Evolutionary conservation across 2,797 vertebrate species (phyloP), one percentile per base, ranked within the genome.

Genomic region (Peromyscus attwateri): DNA sequence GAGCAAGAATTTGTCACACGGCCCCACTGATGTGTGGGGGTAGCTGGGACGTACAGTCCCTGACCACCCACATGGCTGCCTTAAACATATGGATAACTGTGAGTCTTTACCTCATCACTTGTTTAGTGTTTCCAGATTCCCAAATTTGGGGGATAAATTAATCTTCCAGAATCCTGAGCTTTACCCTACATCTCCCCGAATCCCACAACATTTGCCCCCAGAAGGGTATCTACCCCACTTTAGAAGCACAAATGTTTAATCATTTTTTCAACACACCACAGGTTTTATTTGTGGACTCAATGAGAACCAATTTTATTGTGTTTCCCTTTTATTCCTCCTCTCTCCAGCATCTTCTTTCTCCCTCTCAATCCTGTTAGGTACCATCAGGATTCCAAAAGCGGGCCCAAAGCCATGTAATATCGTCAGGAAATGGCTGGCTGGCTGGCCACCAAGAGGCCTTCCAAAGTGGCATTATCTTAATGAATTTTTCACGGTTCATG

Each of bases 401-500:
- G 95, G 97, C 97, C 95, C 96, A 92, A 91, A 97, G 97, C 97
- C 95, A 95, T 87, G 77, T n/a, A 97, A 95, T 97, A 97, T 91
- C 97, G 95, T 96, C 97, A 97, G 97, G 97, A 98, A 98, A 97
- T 98, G 96, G 85, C 92, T 97, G 92, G 83, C 95, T 98, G 97
- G 97, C 97, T 71, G 46, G 73, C 92, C 94, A 97, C 97, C 97
- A 98, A 97, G 60, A 98, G 84, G 34, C 94, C 77, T 97, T 98
- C 97, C 96, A 96, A 97, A 97, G 95, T 97, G 97, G 94, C 95
- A 97, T 98, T 97, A 97, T 97, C 97, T 97, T 97, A 97, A 98
- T 98, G 97, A 98, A 98, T 97, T 98, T 98, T 97, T 98, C 97
- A 98, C 87, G 0, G 96, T 97, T 95, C 91, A 29, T 73, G 83